Evolutionary conservation across 2,113 vertebrate genomes (phyloP), one percentile per base, ranked within the genome.

Genomic region (Rutilus rutilus): DNA sequence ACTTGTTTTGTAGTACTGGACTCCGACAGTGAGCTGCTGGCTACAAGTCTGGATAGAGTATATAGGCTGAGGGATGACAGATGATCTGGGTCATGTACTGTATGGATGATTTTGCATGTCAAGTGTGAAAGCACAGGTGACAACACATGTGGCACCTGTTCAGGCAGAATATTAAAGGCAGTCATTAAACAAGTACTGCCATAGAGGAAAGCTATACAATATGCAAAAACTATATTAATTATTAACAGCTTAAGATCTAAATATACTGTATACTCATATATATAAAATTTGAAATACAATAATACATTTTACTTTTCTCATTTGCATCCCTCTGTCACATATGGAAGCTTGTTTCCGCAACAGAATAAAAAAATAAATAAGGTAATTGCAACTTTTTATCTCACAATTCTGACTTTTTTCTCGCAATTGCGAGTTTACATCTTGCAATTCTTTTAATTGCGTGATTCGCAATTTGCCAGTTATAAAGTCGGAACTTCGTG

Each of bases 1-100:
- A 62, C 77, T 54, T 78, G 45, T 78, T 78, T 23, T 52, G 59
- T 10, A 4, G 47, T 80, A 39, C 57, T 59, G 50, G 30, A 67
- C 36, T 71, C 80, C 21, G 25, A 71, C 52, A 59, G 25, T 25
- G 15, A 54, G 74, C 74, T 77, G 19, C 17, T 39, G 4, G 23
- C 19, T 39, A 23, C 8, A 39, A 5, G 67, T 71, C 67, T 52
- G 74, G 47, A 33, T 30, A 33, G 25, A 19, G 10, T 42, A 76
- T 11, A 52, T 25, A 76, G 74, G 6, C 45, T 19, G 25, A 45
- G 6, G 12, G 36, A 15, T 64, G 39, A 25, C 36, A 27, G 59
- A 45, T 0, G 7, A 33, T 77, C 12, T 77, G 25, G 79, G 60
- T n/a, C 50, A 33, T 19, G 11, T 9, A 17, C 30, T 71, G 14